Conservation (phyloP, 2,113 vertebrate species). For the Ochotona princeps region DNA sequence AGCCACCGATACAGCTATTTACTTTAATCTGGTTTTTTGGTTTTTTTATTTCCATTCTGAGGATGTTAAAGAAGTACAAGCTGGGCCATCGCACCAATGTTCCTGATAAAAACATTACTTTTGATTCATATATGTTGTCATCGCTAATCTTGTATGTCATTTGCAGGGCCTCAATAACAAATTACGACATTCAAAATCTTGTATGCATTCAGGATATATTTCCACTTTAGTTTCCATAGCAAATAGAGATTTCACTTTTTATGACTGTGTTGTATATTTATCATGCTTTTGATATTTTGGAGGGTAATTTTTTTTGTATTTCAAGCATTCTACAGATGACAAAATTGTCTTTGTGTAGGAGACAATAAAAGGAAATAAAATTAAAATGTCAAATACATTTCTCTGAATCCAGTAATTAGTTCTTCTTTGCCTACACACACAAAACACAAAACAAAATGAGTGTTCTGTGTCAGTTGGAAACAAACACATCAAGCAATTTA, state of each 20-base stretch:
- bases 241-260: constrained; percentile 29
- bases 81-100: constrained; percentile 2
- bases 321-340: constrained; percentile 29
- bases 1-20: not conserved
- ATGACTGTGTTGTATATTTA: not conserved
- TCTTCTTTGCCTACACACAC: not conserved
- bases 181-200: constrained; percentile 23
- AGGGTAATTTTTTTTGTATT: constrained; percentile 18
- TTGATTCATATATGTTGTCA: constrained; percentile 52
- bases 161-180: constrained; percentile 59
- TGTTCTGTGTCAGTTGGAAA: constrained; percentile 15
- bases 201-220: constrained; percentile 36
- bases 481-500: constrained; percentile 42
- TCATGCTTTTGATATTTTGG: constrained; percentile 53
- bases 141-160: constrained; percentile 47
- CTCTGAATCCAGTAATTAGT: constrained; percentile 68
- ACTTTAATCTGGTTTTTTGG: not conserved
- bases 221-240: constrained; percentile 37
- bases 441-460: constrained; percentile 40
- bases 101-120: constrained; percentile 57
- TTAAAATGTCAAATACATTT: constrained; percentile 43
- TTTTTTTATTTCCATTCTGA: not conserved
- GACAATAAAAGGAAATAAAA: constrained; percentile 51
- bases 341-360: constrained; percentile 60
- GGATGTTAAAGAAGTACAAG: not conserved